These are phyloP conservation scores for Idaea dimidiata DNA, from an alignment of 2,888 invertebrate genomes.

Conservation along the genomic window DNA sequence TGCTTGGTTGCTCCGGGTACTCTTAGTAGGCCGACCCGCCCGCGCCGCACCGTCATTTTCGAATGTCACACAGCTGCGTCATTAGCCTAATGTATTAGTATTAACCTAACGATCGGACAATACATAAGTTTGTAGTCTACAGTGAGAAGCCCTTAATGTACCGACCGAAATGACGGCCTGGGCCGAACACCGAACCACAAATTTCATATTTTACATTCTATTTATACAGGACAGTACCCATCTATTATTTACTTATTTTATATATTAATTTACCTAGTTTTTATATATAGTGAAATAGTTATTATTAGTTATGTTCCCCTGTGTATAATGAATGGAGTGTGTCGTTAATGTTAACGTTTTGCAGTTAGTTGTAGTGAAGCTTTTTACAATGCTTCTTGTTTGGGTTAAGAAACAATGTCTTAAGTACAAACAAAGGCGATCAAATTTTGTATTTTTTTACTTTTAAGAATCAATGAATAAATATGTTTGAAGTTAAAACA, in stretches of 20 bases:
- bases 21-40: no score
- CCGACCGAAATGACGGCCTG: slow-evolving; percentile 55
- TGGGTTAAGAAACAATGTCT: background rate
- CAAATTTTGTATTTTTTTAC: background rate
- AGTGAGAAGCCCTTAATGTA: background rate
- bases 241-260: background rate
- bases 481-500: background rate
- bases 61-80: no score
- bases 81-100: no score
- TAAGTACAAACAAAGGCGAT: background rate
- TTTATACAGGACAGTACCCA: slow-evolving; percentile 8
- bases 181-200: slow-evolving; percentile 57
- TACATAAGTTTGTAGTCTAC: background rate
- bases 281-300: background rate
- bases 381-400: background rate
- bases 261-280: background rate
- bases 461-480: background rate
- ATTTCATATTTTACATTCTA: slow-evolving; percentile 59
- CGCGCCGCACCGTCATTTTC: no score
- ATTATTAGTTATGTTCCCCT: background rate
- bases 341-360: background rate
- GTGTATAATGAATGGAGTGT: background rate
- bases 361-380: background rate
- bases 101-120: background rate
- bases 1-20: no score